Conservation (phyloP, 2,797 vertebrate species). For the Sebastes cheni region DNA sequence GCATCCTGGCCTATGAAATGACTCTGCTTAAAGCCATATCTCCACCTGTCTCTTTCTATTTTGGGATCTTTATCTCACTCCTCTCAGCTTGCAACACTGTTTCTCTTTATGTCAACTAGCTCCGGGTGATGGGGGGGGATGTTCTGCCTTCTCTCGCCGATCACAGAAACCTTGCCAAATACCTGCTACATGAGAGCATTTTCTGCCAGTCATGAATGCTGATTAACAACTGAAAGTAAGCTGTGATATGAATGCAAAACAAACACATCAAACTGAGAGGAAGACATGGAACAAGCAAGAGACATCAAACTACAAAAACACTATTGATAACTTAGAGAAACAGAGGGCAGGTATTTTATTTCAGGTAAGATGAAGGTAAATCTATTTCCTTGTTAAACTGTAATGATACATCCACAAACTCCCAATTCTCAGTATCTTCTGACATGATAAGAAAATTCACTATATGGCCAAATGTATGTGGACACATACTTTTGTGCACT, state of each 20-base stretch:
- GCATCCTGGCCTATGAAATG: not conserved
- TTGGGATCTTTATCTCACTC: not conserved
- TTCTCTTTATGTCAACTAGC: not conserved
- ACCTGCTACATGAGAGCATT: conserved; percentile 39
- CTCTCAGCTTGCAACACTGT: not conserved
- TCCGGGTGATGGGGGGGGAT: not conserved
- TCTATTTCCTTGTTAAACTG: not conserved
- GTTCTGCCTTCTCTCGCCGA: not conserved
- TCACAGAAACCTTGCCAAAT: conserved; percentile 13
- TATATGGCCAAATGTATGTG: not conserved
- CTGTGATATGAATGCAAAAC: not conserved
- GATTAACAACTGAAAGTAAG: conserved; percentile 1
- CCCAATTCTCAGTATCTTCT: not conserved
- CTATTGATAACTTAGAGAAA: not conserved
- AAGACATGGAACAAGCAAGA: not conserved
- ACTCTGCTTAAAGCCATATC: not conserved
- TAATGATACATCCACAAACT: not conserved
- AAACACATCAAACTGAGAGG: not conserved
- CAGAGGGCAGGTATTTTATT: not conserved
- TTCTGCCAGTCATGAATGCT: conserved; percentile 31
- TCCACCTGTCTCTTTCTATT: not conserved
- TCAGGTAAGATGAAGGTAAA: not conserved
- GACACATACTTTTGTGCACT: not conserved
- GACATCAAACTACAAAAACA: conserved; percentile 5
- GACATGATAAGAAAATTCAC: not conserved